These are phyloP conservation scores for Biston stratarius DNA, from an alignment of 2,888 invertebrate genomes.

Conservation along the genomic window DNA sequence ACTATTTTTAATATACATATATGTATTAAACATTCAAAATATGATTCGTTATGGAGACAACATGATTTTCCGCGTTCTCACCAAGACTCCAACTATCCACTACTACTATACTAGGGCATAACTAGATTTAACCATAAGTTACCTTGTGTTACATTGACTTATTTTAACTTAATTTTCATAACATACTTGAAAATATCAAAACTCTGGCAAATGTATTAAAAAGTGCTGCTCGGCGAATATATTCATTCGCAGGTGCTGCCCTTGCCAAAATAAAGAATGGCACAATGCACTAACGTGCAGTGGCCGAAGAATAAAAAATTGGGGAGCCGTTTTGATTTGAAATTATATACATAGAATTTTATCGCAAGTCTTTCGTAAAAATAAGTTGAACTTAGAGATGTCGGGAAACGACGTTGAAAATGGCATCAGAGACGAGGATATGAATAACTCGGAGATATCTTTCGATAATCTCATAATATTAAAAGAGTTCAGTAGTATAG, in stretches of 20 bases:
- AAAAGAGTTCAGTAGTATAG: conserved; percentile 77
- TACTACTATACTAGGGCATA: not conserved
- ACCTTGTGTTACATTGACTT: too few species aligned
- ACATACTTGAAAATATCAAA: not conserved
- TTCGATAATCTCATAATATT: conserved; percentile 77
- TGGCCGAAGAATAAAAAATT: too few species aligned
- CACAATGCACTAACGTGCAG: too few species aligned
- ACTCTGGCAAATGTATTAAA: not conserved
- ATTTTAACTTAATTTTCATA: not conserved
- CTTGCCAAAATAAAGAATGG: too few species aligned
- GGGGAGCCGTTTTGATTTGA: too few species aligned
- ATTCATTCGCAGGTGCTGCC: too few species aligned
- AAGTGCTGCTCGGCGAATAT: too few species aligned
- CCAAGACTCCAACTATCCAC: not conserved
- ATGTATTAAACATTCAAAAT: too few species aligned
- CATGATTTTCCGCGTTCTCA: too few species aligned
- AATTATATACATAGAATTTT: too few species aligned
- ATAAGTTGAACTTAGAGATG: conserved; percentile 54
- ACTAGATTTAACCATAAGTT: not conserved
- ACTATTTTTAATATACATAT: too few species aligned
- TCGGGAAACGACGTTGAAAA: conserved; percentile 61
- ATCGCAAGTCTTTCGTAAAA: not conserved
- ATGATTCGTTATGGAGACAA: too few species aligned
- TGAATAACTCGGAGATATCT: conserved; percentile 63
- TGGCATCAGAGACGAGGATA: conserved; percentile 56